Conservation (phyloP, 2,888 invertebrate genomes). For the Agonum fuliginosum region DNA sequence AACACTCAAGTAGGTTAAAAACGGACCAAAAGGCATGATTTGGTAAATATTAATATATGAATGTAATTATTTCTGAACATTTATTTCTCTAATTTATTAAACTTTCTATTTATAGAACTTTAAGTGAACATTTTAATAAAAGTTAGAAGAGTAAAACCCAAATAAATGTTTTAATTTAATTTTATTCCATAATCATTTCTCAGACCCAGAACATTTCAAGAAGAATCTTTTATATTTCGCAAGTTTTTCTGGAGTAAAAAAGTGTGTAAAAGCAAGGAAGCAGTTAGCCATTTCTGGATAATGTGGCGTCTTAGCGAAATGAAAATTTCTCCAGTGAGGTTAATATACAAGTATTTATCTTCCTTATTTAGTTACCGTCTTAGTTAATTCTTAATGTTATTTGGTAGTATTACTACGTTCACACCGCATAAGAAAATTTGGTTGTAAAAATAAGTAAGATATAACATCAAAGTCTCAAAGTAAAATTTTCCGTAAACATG, state of each 20-base stretch:
- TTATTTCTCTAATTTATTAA: too few species aligned
- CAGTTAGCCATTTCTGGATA: constrained; percentile 20
- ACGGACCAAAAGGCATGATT: too few species aligned
- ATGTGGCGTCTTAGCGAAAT: constrained; percentile 30
- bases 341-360: constrained; percentile 35
- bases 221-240: neutral
- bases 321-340: constrained; percentile 21
- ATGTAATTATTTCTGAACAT: too few species aligned
- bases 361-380: constrained; percentile 28
- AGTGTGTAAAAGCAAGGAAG: neutral
- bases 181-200: constrained; percentile 5
- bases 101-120: too few species aligned
- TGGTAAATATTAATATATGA: too few species aligned
- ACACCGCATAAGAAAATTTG: constrained; percentile 2
- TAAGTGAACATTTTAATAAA: too few species aligned
- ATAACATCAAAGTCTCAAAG: neutral
- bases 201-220: neutral
- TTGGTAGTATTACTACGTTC: constrained; percentile 23
- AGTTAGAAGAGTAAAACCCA: too few species aligned
- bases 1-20: too few species aligned
- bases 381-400: constrained; percentile 38
- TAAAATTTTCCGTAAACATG: constrained; percentile 24
- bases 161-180: too few species aligned
- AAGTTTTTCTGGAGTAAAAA: neutral
- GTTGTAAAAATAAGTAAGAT: constrained; percentile 38